Base-by-base conservation (phyloP, 2,888 invertebrate species). In the Platypus cylindrus region DNA sequence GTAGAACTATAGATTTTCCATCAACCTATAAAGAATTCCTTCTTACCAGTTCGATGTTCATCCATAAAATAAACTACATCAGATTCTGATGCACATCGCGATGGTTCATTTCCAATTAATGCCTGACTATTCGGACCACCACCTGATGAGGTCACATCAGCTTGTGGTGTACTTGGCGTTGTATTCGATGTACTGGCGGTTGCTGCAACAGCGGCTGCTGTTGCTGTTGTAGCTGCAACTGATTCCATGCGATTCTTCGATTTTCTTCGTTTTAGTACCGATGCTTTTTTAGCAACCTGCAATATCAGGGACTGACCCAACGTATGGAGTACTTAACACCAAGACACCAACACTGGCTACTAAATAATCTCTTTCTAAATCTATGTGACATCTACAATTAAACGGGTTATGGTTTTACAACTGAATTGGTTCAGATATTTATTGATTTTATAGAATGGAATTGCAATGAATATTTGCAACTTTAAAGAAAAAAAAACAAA, bases 261-360 rank as follows among this genome's bases (percentile, higher is more conserved):
- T 57, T 78, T 76, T 40, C 78, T 64, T 41, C 80, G 64, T 56
- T 78, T 76, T 48, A 79, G 66, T 45, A 79, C 75, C 50, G 77
- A 78, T 44, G 79, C 78, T 54, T 76, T 74, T 58, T 79, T 77
- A 42, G 78, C 78, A 52, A 78, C 77, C 74, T 78, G 73, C 54
- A 71, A 70, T 66, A 74, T 73, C 58, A 75, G 68, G 67, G 73
- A 74, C 73, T 74, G 70, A 69, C 68, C 68, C 68, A 60, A 59
- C 56, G 55, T 53, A 56, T 55, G 56, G 55, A 54, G 51, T 31
- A 59, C 60, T 59, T 57, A 60, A 61, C 61, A 60, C 58, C 58
- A 50, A 60, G 54, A 60, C 59, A 60, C 51, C 56, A 50, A 60
- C 58, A 61, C 57, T 57, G 59, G 55, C 53, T 58, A 56, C 30